These are phyloP conservation scores for silkworm (Bombyx mori) DNA, from an alignment of 1,140 invertebrate genomes.

Conservation along the genomic window DNA sequence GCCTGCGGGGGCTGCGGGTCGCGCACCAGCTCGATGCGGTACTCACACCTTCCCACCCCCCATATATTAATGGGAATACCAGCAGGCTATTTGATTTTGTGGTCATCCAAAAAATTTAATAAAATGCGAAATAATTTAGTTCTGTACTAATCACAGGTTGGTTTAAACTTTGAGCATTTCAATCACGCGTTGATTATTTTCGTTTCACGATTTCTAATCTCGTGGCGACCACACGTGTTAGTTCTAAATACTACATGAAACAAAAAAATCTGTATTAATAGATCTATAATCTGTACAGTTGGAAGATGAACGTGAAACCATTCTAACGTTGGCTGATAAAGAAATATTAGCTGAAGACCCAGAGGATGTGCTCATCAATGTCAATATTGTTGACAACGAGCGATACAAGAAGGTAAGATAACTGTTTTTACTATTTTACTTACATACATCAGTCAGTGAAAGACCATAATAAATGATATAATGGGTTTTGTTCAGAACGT, in stretches of 20 bases:
- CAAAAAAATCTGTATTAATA: background rate
- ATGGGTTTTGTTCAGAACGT: constrained; percentile 76
- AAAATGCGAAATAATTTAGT: background rate
- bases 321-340: constrained; percentile 96
- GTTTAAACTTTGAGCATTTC: too few relatives aligned
- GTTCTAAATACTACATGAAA: background rate
- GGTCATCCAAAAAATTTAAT: background rate
- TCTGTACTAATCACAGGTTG: too few relatives aligned
- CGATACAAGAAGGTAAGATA: constrained; percentile 81
- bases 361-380: constrained; percentile 93
- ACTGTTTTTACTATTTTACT: background rate
- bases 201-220: background rate
- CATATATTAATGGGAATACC: background rate
- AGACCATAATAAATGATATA: background rate
- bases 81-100: background rate
- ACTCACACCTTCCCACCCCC: constrained; percentile 1
- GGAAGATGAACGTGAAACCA: constrained; percentile 86
- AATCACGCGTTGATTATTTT: too few relatives aligned
- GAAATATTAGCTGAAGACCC: constrained; percentile 89
- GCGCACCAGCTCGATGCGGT: constrained; percentile 84
- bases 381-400: constrained; percentile 96
- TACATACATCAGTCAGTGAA: background rate
- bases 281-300: constrained; percentile 63
- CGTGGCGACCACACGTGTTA: background rate
- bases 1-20: constrained; percentile 89